phyloP scores from a whole-genome alignment of 2,113 vertebrate genomes.

The Melospiza melodia region DNA sequence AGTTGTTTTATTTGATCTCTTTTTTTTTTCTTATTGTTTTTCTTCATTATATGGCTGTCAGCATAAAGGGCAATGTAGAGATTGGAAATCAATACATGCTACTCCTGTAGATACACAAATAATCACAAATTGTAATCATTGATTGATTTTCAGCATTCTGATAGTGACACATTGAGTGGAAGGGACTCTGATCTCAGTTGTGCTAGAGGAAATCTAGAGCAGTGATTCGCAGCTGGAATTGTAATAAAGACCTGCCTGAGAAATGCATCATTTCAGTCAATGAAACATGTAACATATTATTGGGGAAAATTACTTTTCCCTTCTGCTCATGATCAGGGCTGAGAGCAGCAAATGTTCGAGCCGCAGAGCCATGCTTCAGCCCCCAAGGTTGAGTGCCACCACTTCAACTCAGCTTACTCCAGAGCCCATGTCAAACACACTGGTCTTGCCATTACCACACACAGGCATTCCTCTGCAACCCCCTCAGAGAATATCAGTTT shows the following conservation, averaged over 20 bases:
- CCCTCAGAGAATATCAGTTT: not conserved
- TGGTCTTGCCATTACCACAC: not conserved
- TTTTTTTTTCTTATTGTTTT: constrained; percentile 13
- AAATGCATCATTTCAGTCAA: constrained; percentile 30
- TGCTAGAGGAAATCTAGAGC: constrained; percentile 20
- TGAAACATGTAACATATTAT: not conserved
- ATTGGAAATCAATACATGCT: constrained; percentile 7
- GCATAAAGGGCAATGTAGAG: not conserved
- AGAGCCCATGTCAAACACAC: not conserved
- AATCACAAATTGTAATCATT: constrained; percentile 26
- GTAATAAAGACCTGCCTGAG: constrained; percentile 19
- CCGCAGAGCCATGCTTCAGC: not conserved
- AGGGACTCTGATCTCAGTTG: not conserved
- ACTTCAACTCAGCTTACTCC: not conserved
- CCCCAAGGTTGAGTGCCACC: not conserved
- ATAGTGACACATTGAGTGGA: not conserved
- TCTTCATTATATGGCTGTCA: constrained; percentile 14
- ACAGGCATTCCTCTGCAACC: not conserved
- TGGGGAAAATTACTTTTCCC: constrained; percentile 4
- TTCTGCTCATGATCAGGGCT: not conserved
- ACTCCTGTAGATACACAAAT: constrained; percentile 48
- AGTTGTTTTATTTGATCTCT: not conserved
- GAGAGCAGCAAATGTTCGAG: not conserved
- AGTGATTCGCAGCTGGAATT: constrained; percentile 41
- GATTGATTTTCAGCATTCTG: constrained; percentile 17